Percentiles rank a stretch among this genome's conserved stretches.
Conservation (phyloP, 2,888 invertebrate species). For the Abscondita cerata region DNA sequence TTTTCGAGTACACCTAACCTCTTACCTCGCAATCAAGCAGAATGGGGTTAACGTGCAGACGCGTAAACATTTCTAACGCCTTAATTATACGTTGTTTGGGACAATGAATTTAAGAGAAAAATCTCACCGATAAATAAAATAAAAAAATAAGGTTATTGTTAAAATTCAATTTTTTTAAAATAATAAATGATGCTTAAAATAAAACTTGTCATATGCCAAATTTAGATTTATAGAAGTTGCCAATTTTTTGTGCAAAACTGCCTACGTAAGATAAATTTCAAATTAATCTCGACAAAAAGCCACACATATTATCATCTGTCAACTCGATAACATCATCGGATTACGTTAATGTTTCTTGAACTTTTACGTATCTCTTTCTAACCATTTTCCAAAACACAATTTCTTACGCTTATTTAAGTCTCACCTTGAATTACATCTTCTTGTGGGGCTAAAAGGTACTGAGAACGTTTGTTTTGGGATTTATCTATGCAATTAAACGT, state of each 20-base stretch:
- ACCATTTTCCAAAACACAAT: no score
- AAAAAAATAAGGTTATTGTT: slow-evolving; percentile 19
- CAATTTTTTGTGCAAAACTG: slow-evolving; percentile 17
- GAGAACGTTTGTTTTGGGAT: no score
- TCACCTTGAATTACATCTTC: no score
- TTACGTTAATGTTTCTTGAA: neutral
- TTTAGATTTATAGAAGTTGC: slow-evolving; percentile 16
- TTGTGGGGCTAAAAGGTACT: no score
- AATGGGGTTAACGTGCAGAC: slow-evolving; percentile 51
- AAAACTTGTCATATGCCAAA: slow-evolving; percentile 11
- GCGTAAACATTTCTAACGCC: slow-evolving; percentile 53
- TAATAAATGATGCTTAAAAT: slow-evolving; percentile 14
- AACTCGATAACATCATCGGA: slow-evolving; percentile 2
- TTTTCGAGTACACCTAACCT: slow-evolving; percentile 44
- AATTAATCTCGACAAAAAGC: slow-evolving; percentile 9
- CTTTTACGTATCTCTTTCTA: no score
- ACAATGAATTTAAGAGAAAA: slow-evolving; percentile 23
- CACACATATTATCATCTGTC: slow-evolving; percentile 15
- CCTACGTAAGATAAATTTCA: slow-evolving; percentile 16
- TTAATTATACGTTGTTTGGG: slow-evolving; percentile 50
- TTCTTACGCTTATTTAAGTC: no score
- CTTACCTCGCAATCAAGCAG: slow-evolving; percentile 51
- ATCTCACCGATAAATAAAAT: slow-evolving; percentile 24
- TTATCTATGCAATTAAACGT: no score
- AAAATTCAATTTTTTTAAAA: slow-evolving; percentile 10